These are phyloP conservation scores for Magallana ariakensis DNA, from an alignment of 1,140 invertebrate species.

Conservation along the genomic window DNA sequence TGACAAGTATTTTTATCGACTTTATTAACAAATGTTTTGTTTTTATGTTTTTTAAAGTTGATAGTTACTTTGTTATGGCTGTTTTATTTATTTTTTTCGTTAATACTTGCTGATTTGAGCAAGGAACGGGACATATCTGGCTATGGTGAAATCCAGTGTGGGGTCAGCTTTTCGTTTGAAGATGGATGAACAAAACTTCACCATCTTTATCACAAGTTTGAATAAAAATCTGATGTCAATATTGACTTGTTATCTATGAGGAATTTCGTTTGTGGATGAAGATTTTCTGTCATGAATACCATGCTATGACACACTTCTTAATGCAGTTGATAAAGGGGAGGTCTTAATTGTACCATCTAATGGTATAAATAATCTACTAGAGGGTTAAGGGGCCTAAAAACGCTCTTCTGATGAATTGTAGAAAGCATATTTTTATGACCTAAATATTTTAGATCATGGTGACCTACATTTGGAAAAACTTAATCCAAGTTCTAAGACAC, in stretches of 20 bases:
- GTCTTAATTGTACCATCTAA: too few species aligned
- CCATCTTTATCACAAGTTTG: slow-evolving; percentile 31
- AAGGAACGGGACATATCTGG: slow-evolving; percentile 33
- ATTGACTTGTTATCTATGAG: background rate
- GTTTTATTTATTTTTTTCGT: slow-evolving; percentile 27
- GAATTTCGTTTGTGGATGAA: too few species aligned
- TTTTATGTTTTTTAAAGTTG: slow-evolving; percentile 39
- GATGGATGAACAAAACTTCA: slow-evolving; percentile 13
- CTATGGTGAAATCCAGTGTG: slow-evolving; percentile 32
- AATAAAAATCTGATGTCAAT: slow-evolving; percentile 34
- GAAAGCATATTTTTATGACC: too few species aligned
- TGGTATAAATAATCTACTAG: too few species aligned
- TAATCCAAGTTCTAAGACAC: too few species aligned
- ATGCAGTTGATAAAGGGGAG: too few species aligned
- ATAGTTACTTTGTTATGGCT: slow-evolving; percentile 36
- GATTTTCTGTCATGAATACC: too few species aligned
- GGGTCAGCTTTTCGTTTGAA: slow-evolving; percentile 37
- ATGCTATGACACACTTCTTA: too few species aligned
- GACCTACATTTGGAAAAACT: too few species aligned
- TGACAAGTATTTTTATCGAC: slow-evolving; percentile 32
- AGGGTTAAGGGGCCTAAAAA: too few species aligned
- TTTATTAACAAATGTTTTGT: slow-evolving; percentile 36
- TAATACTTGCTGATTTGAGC: background rate
- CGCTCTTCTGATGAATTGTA: too few species aligned
- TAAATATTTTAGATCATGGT: too few species aligned